Evolutionary conservation across 2,113 vertebrate genomes (phyloP), one percentile per base, ranked within the genome.

Genomic region (Bubo bubo): DNA sequence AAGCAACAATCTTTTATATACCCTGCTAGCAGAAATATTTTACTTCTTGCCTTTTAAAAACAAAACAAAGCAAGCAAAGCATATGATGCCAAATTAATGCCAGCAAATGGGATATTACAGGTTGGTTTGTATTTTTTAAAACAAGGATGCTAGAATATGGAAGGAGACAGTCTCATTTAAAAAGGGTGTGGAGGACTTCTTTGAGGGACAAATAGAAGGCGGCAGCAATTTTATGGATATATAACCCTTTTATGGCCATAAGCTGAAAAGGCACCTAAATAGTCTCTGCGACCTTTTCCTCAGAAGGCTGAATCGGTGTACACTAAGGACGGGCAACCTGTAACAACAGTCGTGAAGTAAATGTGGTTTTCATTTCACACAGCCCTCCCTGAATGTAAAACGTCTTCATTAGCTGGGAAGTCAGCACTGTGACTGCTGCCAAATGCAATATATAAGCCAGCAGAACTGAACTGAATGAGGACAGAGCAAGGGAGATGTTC

Each of bases 351-450:
- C 3, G 0, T 60, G 77, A 97, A 87, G 52, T 63, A 87, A 97
- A 85, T 45, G 76, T 96, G 95, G 87, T 91, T 96, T 95, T 95
- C 64, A 96, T 96, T 96, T 95, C 84, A 81, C 35, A 35, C 82
- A 86, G 80, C 73, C 73, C 84, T 86, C 86, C 75, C 73, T 76
- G 63, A 92, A 96, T n/a, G 86, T 49, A 92, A 98, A 97, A 97
- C 18, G 18, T 96, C 94, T 97, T 86, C 93, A 93, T 90, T 95
- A 98, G 90, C 74, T 93, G 93, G 90, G 95, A 96, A 96, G 94
- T 93, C 92, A 77, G 95, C 56, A 14, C 52, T 27, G 62, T 75
- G 91, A 71, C 95, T 95, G 96, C 92, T 97, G 97, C 95, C 97
- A 97, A 79, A 68, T 55, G 91, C 94, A 84, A 91, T 75, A 86